Conservation (phyloP, 2,888 invertebrate genomes). For the Lymantria dispar region DNA sequence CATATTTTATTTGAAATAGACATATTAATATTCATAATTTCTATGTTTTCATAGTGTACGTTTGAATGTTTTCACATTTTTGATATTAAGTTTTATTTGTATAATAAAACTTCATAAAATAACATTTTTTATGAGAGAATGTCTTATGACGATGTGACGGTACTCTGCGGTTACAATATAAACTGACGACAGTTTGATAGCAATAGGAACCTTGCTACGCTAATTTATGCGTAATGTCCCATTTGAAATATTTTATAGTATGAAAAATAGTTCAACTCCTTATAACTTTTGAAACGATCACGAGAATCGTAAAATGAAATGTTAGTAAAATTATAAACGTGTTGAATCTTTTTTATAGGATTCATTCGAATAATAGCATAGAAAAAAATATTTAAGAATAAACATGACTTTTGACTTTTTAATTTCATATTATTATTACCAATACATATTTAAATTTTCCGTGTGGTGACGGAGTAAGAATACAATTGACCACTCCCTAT, state of each 20-base stretch:
- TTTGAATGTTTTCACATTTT: constrained; percentile 14
- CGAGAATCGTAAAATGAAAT: constrained; percentile 43
- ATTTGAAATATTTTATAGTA: constrained; percentile 62
- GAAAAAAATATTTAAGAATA: too few relatives aligned
- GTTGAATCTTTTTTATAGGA: constrained; percentile 28
- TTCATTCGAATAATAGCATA: constrained; percentile 10
- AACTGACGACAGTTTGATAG: constrained; percentile 59
- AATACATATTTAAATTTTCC: too few relatives aligned
- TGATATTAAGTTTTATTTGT: constrained; percentile 28
- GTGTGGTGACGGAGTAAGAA: too few relatives aligned
- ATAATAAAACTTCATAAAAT: constrained; percentile 45
- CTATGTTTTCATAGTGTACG: constrained; percentile 13
- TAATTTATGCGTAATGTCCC: constrained; percentile 60
- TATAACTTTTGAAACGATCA: constrained; percentile 37
- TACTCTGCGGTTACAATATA: constrained; percentile 23
- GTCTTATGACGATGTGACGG: constrained; percentile 27
- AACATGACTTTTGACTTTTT: too few relatives aligned
- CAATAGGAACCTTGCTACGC: constrained; percentile 53
- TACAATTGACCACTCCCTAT: too few relatives aligned
- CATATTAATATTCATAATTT: constrained; percentile 18
- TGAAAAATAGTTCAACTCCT: constrained; percentile 52
- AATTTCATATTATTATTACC: too few relatives aligned
- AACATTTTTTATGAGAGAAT: constrained; percentile 60
- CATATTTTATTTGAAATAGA: not conserved
- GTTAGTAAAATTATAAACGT: constrained; percentile 34